Conservation (phyloP, 53 echinoderm and acorn worm species). For the Astropecten irregularis region DNA sequence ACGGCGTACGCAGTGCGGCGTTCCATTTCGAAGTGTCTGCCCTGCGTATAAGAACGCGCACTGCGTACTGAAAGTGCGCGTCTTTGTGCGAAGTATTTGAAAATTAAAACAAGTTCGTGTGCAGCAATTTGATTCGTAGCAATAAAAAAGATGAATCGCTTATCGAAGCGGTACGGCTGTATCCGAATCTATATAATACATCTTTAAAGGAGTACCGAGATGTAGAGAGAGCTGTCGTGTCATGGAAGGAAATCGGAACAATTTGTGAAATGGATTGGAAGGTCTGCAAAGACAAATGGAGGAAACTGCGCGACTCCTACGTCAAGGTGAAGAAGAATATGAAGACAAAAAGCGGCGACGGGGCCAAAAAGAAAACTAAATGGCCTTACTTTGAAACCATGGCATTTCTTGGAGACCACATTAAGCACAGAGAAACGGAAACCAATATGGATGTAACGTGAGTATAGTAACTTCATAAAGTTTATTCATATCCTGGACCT, state of each 20-base stretch:
- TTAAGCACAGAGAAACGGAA: background rate
- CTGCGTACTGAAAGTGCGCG: too few species aligned
- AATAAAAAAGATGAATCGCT: background rate
- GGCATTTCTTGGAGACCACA: constrained; percentile 11
- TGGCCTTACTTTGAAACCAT: constrained; percentile 4
- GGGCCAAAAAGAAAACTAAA: background rate
- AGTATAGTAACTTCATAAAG: too few species aligned
- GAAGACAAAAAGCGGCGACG: background rate
- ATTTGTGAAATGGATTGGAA: constrained; percentile 3
- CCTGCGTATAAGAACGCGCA: too few species aligned
- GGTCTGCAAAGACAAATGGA: constrained; percentile 3
- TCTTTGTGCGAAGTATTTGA: too few species aligned
- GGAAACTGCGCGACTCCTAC: background rate
- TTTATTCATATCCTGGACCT: too few species aligned
- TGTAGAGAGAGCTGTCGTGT: background rate
- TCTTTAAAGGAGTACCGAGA: background rate
- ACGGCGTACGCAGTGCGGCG: too few species aligned
- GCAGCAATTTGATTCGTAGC: too few species aligned
- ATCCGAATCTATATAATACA: constrained; percentile 3
- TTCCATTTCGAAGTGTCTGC: too few species aligned
- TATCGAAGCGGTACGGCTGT: background rate
- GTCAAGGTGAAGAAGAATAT: constrained; percentile 4
- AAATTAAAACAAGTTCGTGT: too few species aligned
- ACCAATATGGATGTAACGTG: background rate
- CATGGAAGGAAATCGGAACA: background rate